A percentile compares a stretch with the other conserved stretches of the same genome.
Evolutionary conservation across 2,888 invertebrate species (phyloP).

Genomic region (Drosophila vallismaia): DNA sequence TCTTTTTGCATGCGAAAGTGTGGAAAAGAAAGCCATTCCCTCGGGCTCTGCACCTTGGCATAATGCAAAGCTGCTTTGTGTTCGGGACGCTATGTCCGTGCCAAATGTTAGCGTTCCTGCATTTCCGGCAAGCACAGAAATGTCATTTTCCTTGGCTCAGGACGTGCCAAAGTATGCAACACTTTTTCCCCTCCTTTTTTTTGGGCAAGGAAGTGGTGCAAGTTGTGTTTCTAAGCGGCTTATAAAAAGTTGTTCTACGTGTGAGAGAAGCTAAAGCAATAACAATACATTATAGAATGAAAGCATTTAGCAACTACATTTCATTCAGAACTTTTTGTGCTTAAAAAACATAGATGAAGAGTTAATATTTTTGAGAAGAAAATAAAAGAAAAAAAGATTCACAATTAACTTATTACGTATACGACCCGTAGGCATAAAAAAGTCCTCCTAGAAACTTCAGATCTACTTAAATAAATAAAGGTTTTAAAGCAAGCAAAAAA

Average conservation of each 20-base stretch:
- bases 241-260: slow-evolving; percentile 21
- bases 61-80: slow-evolving; percentile 31
- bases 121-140: slow-evolving; percentile 47
- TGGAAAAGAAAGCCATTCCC: slow-evolving; percentile 1
- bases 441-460: too few species aligned
- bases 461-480: too few species aligned
- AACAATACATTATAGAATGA: background rate
- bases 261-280: slow-evolving; percentile 5
- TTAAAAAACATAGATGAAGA: background rate
- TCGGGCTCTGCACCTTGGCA: slow-evolving; percentile 1
- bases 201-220: slow-evolving; percentile 11
- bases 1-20: slow-evolving; percentile 36
- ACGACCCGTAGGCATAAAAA: background rate
- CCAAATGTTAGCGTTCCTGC: slow-evolving; percentile 36
- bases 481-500: too few species aligned
- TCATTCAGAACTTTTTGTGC: background rate
- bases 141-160: slow-evolving; percentile 37
- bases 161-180: slow-evolving; percentile 47
- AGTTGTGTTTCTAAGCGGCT: slow-evolving; percentile 24
- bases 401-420: background rate
- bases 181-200: slow-evolving; percentile 11
- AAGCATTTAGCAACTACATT: slow-evolving; percentile 23
- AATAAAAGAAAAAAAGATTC: background rate
- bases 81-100: background rate
- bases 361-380: background rate